These are phyloP conservation scores for Biston stratarius DNA, from an alignment of 2,888 invertebrate species.

Conservation along the genomic window DNA sequence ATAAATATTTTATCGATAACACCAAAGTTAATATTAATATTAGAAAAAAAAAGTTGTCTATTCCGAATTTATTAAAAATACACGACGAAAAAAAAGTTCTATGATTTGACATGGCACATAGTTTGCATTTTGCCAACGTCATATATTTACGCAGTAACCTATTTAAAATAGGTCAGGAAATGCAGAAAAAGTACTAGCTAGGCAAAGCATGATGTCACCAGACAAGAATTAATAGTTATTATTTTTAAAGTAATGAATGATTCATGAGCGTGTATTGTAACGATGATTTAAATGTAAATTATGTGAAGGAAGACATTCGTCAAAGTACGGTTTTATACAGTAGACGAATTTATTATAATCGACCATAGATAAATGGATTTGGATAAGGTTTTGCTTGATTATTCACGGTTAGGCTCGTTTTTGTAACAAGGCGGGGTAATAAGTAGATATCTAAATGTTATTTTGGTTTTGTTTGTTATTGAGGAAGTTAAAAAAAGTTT, in stretches of 20 bases:
- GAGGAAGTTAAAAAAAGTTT: not conserved
- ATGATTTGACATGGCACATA: not conserved
- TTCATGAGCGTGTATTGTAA: slow-evolving; percentile 39
- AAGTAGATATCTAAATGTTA: slow-evolving; percentile 2
- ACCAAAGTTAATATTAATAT: too few species aligned
- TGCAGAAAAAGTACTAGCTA: slow-evolving; percentile 21
- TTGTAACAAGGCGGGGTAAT: slow-evolving; percentile 8
- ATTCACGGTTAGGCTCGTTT: slow-evolving; percentile 23
- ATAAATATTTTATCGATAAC: too few species aligned
- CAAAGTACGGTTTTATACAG: slow-evolving; percentile 38
- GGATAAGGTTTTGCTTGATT: slow-evolving; percentile 33
- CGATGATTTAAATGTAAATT: slow-evolving; percentile 42
- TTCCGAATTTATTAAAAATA: too few species aligned
- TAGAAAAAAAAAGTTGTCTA: too few species aligned
- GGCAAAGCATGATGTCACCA: slow-evolving; percentile 29
- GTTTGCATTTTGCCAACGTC: slow-evolving; percentile 2
- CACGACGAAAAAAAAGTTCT: too few species aligned
- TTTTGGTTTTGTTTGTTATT: slow-evolving; percentile 10
- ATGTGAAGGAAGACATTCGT: slow-evolving; percentile 46
- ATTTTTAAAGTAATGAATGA: slow-evolving; percentile 42
- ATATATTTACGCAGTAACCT: not conserved
- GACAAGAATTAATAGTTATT: slow-evolving; percentile 39
- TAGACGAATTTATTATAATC: slow-evolving; percentile 35
- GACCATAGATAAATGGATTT: slow-evolving; percentile 36
- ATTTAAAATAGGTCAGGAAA: slow-evolving; percentile 20